Evolutionary conservation across 2,113 vertebrate species (phyloP), one percentile per base, ranked within the genome.

Genomic region (Etheostoma spectabile): DNA sequence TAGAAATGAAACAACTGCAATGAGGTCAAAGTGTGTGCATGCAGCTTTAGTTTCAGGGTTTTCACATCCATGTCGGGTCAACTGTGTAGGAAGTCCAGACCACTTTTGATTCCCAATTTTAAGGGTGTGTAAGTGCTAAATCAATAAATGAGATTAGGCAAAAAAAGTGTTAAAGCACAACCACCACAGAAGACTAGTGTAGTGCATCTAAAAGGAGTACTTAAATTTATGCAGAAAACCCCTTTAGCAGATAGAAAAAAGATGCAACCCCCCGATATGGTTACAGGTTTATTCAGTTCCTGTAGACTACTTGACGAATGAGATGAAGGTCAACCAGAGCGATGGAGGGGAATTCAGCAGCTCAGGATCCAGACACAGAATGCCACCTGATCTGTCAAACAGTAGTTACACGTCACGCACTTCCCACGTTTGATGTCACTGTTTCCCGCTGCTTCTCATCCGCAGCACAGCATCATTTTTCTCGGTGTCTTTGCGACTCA

Each of bases 1-100:
- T 81, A 65, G 27, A 83, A 64, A 51, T 49, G 2, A 74, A 65
- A 51, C 42, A 42, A 57, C 63, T 46, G 56, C 61, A 55, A 19
- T 22, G 13, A 61, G 60, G 67, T 80, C 46, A 61, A 33, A 77
- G 51, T 27, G 24, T 42, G 11, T 6, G 4, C 21, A 35, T 12
- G 19, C n/a, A 52, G 67, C 18, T 81, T 70, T 21, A 22, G 21
- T 42, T 27, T 19, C 42, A 48, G 4, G 3, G 12, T 6, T 3
- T 35, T 52, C 8, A 56, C 8, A 12, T 27, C 8, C 60, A 33
- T 6, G 38, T 14, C 24, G 45, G 19, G 6, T 57, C 15, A 59
- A 66, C 27, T 16, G 19, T 33, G 51, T 1, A 14, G 56, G 6
- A 51, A 19, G 8, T 42, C 0, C 22, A 21, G 38, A 12, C 14